A percentile compares a stretch with the other conserved stretches of the same genome.
phyloP scores from a whole-genome alignment of 2,113 vertebrate species.

The Centropristis striata region DNA sequence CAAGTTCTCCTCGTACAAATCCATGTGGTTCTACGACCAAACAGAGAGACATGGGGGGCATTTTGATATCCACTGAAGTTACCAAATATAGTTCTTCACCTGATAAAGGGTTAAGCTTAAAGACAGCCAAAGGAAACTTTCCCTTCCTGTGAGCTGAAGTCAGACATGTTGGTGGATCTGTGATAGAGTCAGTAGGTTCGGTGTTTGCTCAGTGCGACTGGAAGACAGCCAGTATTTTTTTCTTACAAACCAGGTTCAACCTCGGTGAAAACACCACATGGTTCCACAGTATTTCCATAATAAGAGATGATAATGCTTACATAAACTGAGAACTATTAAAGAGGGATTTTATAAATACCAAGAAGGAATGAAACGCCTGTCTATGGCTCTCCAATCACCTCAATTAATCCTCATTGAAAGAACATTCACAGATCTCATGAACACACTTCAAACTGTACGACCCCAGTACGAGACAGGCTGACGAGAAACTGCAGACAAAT shows the following conservation, averaged over 20 bases:
- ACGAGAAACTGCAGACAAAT: background rate
- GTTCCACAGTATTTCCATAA: background rate
- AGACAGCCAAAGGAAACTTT: background rate
- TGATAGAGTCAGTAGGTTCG: conserved; percentile 10
- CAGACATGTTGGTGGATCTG: background rate
- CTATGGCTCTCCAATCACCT: background rate
- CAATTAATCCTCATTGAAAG: background rate
- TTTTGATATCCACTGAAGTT: too few relatives aligned
- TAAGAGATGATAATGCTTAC: background rate
- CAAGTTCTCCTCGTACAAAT: too few relatives aligned
- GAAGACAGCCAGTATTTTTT: background rate
- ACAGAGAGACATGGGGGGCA: too few relatives aligned
- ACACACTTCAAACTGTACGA: background rate
- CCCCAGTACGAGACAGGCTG: background rate
- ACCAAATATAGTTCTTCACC: too few relatives aligned
- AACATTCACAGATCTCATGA: background rate
- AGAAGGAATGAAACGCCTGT: background rate
- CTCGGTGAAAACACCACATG: background rate
- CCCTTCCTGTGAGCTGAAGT: background rate
- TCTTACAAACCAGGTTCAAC: background rate
- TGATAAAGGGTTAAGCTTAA: too few relatives aligned
- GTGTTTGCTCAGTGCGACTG: background rate
- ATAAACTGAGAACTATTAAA: conserved; percentile 11
- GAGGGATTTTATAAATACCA: background rate
- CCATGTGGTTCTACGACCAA: too few relatives aligned